phyloP scores from a whole-genome alignment of 2,888 invertebrate genomes.

The Schrankia costaestrigalis region DNA sequence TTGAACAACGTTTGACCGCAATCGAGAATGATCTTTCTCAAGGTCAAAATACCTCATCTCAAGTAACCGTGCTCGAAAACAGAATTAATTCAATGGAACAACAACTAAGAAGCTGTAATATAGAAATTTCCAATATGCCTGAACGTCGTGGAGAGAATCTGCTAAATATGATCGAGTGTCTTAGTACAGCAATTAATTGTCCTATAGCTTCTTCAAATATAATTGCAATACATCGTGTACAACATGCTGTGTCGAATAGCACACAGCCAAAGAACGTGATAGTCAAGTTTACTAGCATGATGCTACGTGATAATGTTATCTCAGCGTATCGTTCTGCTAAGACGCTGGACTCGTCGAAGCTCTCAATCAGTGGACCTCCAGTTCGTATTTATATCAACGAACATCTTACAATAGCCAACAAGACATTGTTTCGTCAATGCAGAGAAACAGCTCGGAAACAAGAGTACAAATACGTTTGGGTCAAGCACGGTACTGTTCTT shows the following conservation, averaged over 20 bases:
- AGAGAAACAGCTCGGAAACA: neutral
- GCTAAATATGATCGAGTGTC: no score
- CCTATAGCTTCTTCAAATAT: neutral
- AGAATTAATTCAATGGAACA: conserved; percentile 2
- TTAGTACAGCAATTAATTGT: neutral
- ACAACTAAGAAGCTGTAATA: neutral
- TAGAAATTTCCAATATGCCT: conserved; percentile 4
- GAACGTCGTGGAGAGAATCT: conserved; percentile 1
- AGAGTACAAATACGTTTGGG: neutral
- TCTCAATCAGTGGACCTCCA: neutral
- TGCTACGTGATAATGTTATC: conserved; percentile 2
- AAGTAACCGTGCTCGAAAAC: neutral
- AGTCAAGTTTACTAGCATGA: no score
- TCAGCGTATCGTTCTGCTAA: conserved; percentile 2
- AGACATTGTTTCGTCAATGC: neutral
- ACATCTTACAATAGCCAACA: neutral
- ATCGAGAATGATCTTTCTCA: no score
- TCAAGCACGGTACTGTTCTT: neutral
- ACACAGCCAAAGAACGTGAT: neutral
- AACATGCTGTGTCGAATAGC: no score
- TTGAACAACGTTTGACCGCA: no score
- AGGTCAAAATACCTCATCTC: no score
- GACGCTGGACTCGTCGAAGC: neutral
- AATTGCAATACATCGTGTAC: conserved; percentile 1
- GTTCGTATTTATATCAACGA: neutral